Evolutionary conservation across 2,888 invertebrate genomes (phyloP).

Genomic region (Andrena trimmerana): DNA sequence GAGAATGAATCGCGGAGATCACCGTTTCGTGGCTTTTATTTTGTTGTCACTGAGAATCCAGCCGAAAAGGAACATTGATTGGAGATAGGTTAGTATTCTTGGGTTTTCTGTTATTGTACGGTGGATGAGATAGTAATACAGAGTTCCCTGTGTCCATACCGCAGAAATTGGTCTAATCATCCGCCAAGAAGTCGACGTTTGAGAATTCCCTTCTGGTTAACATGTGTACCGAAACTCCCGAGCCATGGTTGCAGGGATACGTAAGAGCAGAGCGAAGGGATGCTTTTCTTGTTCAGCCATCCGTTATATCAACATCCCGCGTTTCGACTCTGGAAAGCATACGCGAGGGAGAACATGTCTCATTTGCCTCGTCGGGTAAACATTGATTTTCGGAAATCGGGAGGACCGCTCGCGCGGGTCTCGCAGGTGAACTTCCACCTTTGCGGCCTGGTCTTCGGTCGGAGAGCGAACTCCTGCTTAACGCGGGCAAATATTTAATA

Average conservation of each 20-base stretch:
- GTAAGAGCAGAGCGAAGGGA: conserved; percentile 39
- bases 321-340: conserved; percentile 54
- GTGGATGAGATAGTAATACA: neutral
- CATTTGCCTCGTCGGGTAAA: conserved; percentile 56
- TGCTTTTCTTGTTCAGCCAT: conserved; percentile 69
- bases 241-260: conserved; percentile 11
- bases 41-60: neutral
- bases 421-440: conserved; percentile 57
- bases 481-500: conserved; percentile 53
- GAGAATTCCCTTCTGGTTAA: neutral
- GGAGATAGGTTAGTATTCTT: no score
- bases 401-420: conserved; percentile 25
- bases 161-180: neutral
- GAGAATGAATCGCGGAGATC: neutral
- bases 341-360: conserved; percentile 52
- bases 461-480: conserved; percentile 3
- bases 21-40: neutral
- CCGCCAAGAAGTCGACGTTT: neutral
- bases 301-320: conserved; percentile 67
- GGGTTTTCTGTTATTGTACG: neutral
- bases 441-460: conserved; percentile 21
- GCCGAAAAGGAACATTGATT: no score
- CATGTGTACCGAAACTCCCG: conserved; percentile 2
- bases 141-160: neutral
- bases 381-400: conserved; percentile 68